A percentile compares a stretch with the other conserved stretches of the same genome.
Conservation (phyloP, 2,113 vertebrate genomes). For the Myotis yumanensis region DNA sequence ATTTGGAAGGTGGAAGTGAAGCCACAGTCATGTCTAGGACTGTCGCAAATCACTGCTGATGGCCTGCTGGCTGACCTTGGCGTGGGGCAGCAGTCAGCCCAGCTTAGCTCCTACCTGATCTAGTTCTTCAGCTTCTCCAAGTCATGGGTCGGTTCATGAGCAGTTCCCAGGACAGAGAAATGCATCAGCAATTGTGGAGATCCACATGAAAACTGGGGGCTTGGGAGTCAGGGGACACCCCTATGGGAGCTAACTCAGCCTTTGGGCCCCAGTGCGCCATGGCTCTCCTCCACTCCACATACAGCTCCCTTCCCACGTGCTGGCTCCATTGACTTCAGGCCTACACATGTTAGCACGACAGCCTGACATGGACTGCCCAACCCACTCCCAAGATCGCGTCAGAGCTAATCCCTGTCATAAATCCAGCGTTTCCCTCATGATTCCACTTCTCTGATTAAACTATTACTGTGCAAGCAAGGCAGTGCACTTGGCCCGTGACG, state of each 20-base stretch:
- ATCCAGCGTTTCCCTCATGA: not conserved
- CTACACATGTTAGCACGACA: not conserved
- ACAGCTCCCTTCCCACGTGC: not conserved
- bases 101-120: not conserved
- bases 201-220: not conserved
- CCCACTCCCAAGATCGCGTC: not conserved
- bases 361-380: not conserved
- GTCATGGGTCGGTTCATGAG: accelerated
- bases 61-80: not conserved
- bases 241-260: not conserved
- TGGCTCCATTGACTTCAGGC: not conserved
- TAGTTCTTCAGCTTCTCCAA: not conserved
- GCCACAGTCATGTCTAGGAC: not conserved
- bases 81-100: not conserved
- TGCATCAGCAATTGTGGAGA: not conserved
- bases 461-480: not conserved
- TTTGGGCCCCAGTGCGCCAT: not conserved
- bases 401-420: not conserved
- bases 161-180: not conserved
- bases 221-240: not conserved
- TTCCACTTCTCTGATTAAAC: not conserved
- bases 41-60: not conserved
- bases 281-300: not conserved
- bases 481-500: accelerated
- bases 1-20: not conserved